Evolutionary conservation across 1,140 invertebrate genomes (phyloP).

Genomic region (Zaprionus capensis): DNA sequence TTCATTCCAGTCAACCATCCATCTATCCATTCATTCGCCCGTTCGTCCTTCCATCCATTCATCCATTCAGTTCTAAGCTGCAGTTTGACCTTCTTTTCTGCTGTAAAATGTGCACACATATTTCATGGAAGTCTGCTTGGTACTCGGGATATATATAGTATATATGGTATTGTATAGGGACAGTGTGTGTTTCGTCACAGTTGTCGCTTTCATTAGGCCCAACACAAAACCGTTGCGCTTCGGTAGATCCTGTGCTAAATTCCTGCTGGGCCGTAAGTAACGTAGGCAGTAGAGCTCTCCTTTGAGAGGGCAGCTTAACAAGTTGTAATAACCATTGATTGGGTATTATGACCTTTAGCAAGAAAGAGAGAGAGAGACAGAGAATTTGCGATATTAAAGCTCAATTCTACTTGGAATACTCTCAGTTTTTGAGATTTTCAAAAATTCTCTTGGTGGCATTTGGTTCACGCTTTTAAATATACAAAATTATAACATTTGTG

Average conservation of each 20-base stretch:
- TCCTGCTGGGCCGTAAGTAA: conserved; percentile 36
- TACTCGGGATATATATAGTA: conserved; percentile 12
- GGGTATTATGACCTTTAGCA: background rate
- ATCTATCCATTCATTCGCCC: background rate
- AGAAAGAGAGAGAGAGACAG: too few species aligned
- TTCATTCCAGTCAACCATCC: conserved; percentile 30
- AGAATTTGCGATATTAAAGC: too few species aligned
- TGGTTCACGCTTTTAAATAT: too few species aligned
- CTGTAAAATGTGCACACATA: conserved; percentile 20
- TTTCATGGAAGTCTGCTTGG: conserved; percentile 1
- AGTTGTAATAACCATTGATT: background rate
- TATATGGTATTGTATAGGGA: background rate
- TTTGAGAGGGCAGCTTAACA: conserved; percentile 11
- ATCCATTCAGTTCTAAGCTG: conserved; percentile 29
- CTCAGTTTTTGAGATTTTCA: too few species aligned
- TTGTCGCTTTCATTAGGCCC: conserved; percentile 58
- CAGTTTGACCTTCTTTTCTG: conserved; percentile 61
- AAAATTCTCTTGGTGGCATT: too few species aligned
- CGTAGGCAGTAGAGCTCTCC: conserved; percentile 1
- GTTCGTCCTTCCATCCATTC: conserved; percentile 5
- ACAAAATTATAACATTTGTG: too few species aligned
- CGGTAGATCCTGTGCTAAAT: conserved; percentile 40
- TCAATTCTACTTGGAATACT: too few species aligned
- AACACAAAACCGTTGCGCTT: conserved; percentile 59
- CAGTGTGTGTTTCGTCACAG: conserved; percentile 36